Conservation (phyloP, 2,797 vertebrate species). For the Forpus xanthops region DNA sequence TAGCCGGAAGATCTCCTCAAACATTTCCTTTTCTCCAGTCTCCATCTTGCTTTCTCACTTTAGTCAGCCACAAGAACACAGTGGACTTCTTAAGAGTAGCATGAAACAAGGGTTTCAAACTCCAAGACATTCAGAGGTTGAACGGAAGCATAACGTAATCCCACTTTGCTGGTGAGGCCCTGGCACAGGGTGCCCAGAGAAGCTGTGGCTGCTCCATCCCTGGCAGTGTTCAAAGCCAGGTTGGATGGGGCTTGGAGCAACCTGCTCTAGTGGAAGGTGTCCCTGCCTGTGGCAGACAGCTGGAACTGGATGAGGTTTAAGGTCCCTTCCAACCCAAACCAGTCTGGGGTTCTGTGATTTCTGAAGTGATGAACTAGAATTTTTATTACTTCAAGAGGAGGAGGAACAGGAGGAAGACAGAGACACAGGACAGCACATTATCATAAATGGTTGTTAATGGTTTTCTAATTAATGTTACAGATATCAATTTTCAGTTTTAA, state of each 20-base stretch:
- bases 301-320: neutral
- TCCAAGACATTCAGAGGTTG: neutral
- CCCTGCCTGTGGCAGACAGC: neutral
- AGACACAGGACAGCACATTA: neutral
- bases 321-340: neutral
- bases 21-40: neutral
- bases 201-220: neutral
- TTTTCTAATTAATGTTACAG: constrained; percentile 31
- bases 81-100: neutral
- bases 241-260: neutral
- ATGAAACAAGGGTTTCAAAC: neutral
- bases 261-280: neutral
- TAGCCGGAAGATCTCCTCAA: neutral
- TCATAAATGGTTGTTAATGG: neutral
- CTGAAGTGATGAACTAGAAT: neutral
- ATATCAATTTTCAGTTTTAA: constrained; percentile 39
- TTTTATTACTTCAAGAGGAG: neutral
- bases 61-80: neutral
- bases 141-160: neutral
- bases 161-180: neutral
- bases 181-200: neutral
- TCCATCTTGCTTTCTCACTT: neutral
- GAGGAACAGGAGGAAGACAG: neutral
- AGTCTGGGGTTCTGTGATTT: neutral
- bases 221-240: neutral